Base-by-base conservation (phyloP, 2,888 invertebrate species). In the Perdita meconis region DNA sequence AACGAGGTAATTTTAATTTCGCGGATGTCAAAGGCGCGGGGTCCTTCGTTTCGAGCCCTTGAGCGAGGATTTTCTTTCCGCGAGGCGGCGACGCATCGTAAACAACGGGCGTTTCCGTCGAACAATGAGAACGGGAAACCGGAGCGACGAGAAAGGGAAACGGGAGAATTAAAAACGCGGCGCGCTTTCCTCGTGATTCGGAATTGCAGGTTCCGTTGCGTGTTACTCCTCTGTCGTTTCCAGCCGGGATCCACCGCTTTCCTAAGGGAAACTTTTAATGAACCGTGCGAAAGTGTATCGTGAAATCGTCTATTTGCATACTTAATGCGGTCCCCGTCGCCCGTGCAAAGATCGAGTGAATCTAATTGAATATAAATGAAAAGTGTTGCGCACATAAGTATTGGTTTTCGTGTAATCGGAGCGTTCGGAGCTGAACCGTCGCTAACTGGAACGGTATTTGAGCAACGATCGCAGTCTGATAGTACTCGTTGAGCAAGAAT, bases 311-410 rank as follows among this genome's bases (percentile, higher is more conserved):
- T 30, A 47, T 74, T 73, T 59, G 64, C 57, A 73, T 64, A 40
- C 57, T n/a, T 38, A 59, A 73, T 51, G 19, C 22, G 5, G 2
- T 6, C 30, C 10, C n/a, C n/a, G 34, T 36, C 22, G n/a, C 10
- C 19, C n/a, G 12, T 30, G 51, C 13, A 34, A n/a, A 8, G 34
- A 26, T 34, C 12, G 10, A 12, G 51, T 24, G 12, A 36, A n/a
- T 64, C 44, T 59, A 73, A 73, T 73, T 44, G 64, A 64, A 74
- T 64, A 38, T 64, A 53, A 64, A 64, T 53, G 50, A 38, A 61
- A 50, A 55, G 53, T 53, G 55, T 44, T 30, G 24, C 19, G 22
- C 4, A n/a, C 3, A 13, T 30, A n/a, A 6, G 10, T 40, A 42
- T 40, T 26, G 51, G 40, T 51, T 30, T 12, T 12, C n/a, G 16